Base-by-base conservation (phyloP, 1,140 invertebrate genomes). In the Drosophila sucinea region DNA sequence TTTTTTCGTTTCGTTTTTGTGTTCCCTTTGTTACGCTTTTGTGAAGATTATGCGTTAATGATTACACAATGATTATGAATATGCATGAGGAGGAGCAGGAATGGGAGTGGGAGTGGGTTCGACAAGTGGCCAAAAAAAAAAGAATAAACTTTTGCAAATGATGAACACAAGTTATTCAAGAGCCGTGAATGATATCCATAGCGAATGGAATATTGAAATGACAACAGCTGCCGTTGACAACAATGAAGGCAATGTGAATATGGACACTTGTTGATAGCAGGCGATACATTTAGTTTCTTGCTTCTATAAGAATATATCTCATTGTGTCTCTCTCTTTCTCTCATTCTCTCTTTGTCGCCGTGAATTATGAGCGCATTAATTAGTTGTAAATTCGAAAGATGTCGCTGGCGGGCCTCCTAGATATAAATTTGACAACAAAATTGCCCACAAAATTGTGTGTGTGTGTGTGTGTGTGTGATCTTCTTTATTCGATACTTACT, bases 401-500 rank as follows among this genome's bases (percentile, higher is more conserved):
- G 78, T 58, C 58, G 17, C 56, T 30, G 17, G 57, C 55, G 5
- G n/a, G 17, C 25, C 47, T 30, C 27, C 57, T 58, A 66, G 61
- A 57, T 67, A 90, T 85, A 90, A 90, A 86, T 90, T 79, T 56
- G 11, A 58, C 38, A 76, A 82, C 82, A 81, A 90, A 17, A 90
- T 90, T 79, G 75, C 61, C 86, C 86, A 79, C 79, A 64, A 86
- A 90, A 90, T 90, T 79, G 65, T 68, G 51, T 54, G 60, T 44
- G 55, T 33, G 23, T 60, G 29, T 41, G 75, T 10, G 4, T 1
- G n/a, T 25, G 54, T 54, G 25, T 6, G 1, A 38, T 55, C 63
- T 56, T n/a, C 60, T 73, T 67, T 86, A 81, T 86, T 91, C 78
- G 86, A 66, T 91, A 96, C 95, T 92, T 94, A 95, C 96, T 94